Percentiles rank a stretch among this genome's conserved stretches.
These are phyloP conservation scores for Umimayanthus kanabou DNA, from an alignment of 92 coral and sea anemone species.

Conservation along the genomic window DNA sequence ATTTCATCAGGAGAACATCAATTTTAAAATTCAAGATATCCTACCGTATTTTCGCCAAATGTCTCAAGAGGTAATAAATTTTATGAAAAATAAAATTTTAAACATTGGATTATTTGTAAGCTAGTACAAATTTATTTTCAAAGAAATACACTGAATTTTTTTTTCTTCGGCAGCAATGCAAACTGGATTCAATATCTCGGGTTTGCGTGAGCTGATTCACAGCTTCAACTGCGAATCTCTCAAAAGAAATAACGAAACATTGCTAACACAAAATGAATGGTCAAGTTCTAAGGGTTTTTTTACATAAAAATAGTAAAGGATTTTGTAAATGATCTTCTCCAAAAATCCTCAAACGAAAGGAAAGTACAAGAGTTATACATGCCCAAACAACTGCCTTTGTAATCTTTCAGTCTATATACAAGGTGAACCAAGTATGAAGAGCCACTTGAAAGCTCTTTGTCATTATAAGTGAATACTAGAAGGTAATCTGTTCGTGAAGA, in stretches of 20 bases:
- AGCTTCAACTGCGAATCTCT: not conserved
- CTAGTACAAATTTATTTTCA: not conserved
- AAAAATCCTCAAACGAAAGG: not conserved
- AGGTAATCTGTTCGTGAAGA: not conserved
- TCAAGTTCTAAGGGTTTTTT: not conserved
- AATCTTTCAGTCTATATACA: not conserved
- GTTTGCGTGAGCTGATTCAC: no score
- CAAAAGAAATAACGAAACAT: not conserved
- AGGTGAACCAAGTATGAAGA: not conserved
- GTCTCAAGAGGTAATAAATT: not conserved
- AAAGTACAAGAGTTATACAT: not conserved
- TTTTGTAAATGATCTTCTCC: not conserved
- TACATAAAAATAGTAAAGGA: no score
- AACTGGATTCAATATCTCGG: not conserved
- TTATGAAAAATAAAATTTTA: not conserved
- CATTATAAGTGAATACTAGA: no score
- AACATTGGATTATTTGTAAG: not conserved
- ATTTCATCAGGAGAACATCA: not conserved
- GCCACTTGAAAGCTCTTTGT: not conserved
- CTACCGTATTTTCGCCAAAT: not conserved
- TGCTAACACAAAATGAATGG: not conserved
- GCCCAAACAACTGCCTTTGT: not conserved
- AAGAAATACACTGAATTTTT: not conserved
- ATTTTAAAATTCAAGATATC: no score
- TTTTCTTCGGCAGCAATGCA: not conserved